phyloP scores from a whole-genome alignment of 2,797 vertebrate species.

The Platyrinchus mystaceus region DNA sequence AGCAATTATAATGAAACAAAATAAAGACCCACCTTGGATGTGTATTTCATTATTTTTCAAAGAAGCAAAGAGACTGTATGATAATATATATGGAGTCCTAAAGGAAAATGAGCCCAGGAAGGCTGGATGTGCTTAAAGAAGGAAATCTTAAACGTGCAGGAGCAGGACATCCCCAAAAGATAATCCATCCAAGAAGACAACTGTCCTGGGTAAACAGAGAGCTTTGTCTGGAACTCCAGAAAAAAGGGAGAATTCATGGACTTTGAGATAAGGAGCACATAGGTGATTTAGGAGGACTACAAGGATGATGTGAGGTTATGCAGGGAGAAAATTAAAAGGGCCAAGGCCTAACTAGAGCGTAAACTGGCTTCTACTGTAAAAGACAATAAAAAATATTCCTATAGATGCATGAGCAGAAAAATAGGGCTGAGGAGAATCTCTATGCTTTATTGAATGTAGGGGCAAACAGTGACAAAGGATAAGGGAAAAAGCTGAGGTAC shows the following conservation, averaged over 20 bases:
- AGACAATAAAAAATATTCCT: neutral
- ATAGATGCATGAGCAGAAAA: neutral
- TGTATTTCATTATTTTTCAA: neutral
- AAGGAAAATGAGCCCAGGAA: neutral
- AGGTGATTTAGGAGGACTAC: neutral
- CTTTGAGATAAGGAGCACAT: neutral
- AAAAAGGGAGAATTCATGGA: neutral
- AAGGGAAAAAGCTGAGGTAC: neutral
- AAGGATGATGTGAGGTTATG: neutral
- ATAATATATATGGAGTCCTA: neutral
- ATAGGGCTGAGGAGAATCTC: neutral
- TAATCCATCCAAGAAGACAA: accelerated
- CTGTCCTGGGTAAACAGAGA: neutral
- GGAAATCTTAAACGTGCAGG: neutral
- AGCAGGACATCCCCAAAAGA: neutral
- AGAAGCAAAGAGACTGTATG: neutral
- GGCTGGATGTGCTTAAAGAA: neutral
- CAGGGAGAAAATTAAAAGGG: neutral
- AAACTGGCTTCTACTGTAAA: neutral
- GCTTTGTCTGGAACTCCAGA: neutral
- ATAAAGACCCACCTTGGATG: neutral
- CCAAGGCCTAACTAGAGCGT: neutral
- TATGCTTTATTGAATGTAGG: neutral
- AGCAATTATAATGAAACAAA: neutral
- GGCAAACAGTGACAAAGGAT: neutral